phyloP scores from a whole-genome alignment of 2,113 vertebrate species.

The Equus przewalskii region DNA sequence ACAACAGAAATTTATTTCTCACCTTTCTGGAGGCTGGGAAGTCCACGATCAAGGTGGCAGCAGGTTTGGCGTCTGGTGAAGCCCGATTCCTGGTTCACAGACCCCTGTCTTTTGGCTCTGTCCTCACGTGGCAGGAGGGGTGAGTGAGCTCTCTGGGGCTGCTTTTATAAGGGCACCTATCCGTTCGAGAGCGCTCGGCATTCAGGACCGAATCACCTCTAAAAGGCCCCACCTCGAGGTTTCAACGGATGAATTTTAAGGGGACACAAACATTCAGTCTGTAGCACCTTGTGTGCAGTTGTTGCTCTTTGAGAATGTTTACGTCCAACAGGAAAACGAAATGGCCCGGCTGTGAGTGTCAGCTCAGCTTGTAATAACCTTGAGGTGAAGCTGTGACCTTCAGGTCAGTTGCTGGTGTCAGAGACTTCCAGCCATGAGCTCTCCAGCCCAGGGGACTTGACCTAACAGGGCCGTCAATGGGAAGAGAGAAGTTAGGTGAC shows the following conservation, averaged over 20 bases:
- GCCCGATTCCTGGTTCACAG: neutral
- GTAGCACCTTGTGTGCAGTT: neutral
- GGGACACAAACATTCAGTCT: neutral
- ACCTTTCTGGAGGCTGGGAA: neutral
- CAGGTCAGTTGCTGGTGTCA: neutral
- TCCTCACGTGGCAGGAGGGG: neutral
- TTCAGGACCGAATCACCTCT: neutral
- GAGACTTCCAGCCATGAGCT: neutral
- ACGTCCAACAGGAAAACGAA: neutral
- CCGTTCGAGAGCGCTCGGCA: neutral
- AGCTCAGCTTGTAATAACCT: neutral
- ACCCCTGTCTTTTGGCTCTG: neutral
- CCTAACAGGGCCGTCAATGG: neutral
- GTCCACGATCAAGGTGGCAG: neutral
- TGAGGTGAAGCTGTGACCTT: neutral
- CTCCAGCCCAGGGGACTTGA: neutral
- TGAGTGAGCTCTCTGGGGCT: neutral
- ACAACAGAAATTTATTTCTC: neutral
- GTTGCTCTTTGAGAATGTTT: neutral
- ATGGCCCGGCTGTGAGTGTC: neutral
- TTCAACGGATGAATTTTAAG: neutral
- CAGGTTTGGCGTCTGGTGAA: neutral
- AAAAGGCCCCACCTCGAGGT: neutral
- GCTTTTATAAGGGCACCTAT: neutral
- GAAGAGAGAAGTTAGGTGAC: neutral